These are phyloP conservation scores for Erebia palarica DNA, from an alignment of 2,888 invertebrate genomes.

Conservation along the genomic window DNA sequence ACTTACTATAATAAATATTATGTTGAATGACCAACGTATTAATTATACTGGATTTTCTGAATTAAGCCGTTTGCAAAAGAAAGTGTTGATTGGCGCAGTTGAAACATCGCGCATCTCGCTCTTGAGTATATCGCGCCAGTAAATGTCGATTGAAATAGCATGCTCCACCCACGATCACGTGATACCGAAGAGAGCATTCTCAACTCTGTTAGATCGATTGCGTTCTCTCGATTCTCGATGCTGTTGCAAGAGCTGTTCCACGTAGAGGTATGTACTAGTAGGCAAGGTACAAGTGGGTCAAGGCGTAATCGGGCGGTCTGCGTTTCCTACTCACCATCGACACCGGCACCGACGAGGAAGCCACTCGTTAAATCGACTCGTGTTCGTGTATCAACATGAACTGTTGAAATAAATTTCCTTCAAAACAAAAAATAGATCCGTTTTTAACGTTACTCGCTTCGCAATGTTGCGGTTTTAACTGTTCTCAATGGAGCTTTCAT, in stretches of 20 bases:
- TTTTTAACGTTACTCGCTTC: conserved; percentile 12
- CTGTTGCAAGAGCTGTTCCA: conserved; percentile 53
- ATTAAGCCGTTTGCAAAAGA: no score
- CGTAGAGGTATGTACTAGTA: conserved; percentile 44
- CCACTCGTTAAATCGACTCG: conserved; percentile 58
- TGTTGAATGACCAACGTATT: no score
- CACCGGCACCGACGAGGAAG: conserved; percentile 59
- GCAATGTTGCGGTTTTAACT: conserved; percentile 14
- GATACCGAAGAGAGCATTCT: no score
- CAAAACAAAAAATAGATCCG: conserved; percentile 22
- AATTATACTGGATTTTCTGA: no score
- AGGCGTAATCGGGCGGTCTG: conserved; percentile 65
- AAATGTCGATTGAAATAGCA: no score
- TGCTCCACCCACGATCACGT: no score
- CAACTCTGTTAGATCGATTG: conserved; percentile 1
- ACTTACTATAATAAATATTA: no score
- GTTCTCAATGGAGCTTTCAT: conserved; percentile 20
- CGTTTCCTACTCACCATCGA: conserved; percentile 68
- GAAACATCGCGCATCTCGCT: no score
- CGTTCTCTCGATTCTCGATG: conserved; percentile 51
- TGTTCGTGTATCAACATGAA: conserved; percentile 39
- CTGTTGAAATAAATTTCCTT: conserved; percentile 28
- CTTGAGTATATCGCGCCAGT: no score
- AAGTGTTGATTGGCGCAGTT: no score
- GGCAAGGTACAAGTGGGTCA: conserved; percentile 65